These are phyloP conservation scores for Anser brachyrhynchus DNA, from an alignment of 2,113 vertebrate genomes.

Conservation along the genomic window DNA sequence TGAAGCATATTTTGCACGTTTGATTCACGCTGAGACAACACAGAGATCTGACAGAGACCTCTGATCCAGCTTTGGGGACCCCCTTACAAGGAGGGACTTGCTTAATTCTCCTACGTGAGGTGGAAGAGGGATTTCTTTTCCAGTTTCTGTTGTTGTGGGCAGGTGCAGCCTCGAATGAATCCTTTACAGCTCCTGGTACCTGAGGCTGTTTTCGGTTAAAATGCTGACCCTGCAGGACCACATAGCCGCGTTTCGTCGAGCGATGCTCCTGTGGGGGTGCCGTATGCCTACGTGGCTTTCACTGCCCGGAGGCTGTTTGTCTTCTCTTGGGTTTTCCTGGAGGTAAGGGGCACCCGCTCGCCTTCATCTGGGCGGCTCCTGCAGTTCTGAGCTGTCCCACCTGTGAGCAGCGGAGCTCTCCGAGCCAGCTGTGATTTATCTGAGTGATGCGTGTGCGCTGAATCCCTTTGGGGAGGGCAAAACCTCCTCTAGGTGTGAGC, in stretches of 20 bases:
- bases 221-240: background rate
- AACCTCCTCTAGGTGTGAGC: background rate
- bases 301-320: background rate
- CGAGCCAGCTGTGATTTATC: background rate
- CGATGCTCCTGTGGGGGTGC: background rate
- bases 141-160: background rate
- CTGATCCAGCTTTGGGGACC: background rate
- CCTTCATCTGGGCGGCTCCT: background rate
- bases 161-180: background rate
- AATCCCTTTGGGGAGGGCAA: background rate
- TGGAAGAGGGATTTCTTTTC: background rate
- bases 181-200: background rate
- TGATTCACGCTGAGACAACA: background rate
- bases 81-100: background rate
- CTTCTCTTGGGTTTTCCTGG: background rate
- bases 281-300: background rate
- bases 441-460: background rate
- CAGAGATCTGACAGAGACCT: too few species aligned
- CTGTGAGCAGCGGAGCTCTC: background rate
- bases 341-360: background rate
- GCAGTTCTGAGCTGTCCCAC: background rate
- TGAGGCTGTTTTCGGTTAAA: background rate
- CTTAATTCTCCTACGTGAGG: background rate
- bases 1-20: fast-evolving
- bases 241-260: background rate